Evolutionary conservation across 2,797 vertebrate species (phyloP).

Genomic region (Petrocephalus sullivani): DNA sequence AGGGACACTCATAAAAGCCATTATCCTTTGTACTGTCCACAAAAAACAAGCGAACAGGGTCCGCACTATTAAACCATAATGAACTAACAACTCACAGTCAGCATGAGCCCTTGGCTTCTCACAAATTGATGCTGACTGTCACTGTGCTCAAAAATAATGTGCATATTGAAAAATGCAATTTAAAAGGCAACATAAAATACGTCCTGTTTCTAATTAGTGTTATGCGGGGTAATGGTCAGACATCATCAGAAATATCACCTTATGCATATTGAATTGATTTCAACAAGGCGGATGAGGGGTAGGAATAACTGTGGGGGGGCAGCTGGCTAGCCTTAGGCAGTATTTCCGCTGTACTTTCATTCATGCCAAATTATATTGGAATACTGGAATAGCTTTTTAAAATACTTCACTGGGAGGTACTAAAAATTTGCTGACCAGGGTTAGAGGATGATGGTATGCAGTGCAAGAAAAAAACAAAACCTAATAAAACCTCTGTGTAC

Average conservation of each 20-base stretch:
- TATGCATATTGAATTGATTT: neutral
- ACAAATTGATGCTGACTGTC: neutral
- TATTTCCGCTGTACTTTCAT: neutral
- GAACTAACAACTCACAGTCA: neutral
- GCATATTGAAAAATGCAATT: neutral
- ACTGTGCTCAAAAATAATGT: neutral
- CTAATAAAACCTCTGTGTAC: neutral
- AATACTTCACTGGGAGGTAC: neutral
- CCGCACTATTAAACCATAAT: neutral
- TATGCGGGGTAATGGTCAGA: neutral
- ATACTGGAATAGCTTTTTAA: neutral
- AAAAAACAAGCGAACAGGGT: neutral
- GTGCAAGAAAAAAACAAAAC: neutral
- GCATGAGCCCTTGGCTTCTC: neutral
- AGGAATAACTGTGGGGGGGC: neutral
- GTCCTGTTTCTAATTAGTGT: neutral
- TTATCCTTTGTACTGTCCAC: conserved; percentile 70
- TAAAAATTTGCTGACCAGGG: neutral
- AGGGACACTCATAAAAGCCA: conserved; percentile 80
- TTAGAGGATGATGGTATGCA: neutral
- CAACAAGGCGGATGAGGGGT: neutral
- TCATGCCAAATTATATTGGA: neutral
- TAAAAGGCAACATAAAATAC: neutral
- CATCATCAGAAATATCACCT: neutral
- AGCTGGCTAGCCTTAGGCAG: neutral